phyloP scores from a whole-genome alignment of 2,888 invertebrate species.

The Sclerodermus sp. region DNA sequence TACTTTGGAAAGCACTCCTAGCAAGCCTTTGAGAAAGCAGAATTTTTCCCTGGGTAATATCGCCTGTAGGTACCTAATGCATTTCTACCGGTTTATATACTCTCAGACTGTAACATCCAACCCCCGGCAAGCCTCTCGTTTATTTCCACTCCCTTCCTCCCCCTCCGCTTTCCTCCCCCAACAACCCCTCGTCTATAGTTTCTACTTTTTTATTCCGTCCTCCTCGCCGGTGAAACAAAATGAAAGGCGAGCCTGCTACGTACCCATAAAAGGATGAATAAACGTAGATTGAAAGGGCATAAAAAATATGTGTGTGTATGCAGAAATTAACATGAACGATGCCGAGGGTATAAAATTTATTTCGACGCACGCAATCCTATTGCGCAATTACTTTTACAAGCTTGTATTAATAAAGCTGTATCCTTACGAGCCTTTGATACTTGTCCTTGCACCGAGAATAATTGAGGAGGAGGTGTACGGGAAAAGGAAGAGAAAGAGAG shows the following conservation, averaged over 20 bases:
- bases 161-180: constrained; percentile 3
- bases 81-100: constrained; percentile 28
- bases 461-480: no score
- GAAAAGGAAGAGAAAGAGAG: no score
- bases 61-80: constrained; percentile 26
- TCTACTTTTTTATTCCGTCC: constrained; percentile 26
- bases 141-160: constrained; percentile 7
- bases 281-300: constrained; percentile 39
- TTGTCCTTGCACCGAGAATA: no score
- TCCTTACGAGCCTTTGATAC: no score
- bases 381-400: no score
- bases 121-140: constrained; percentile 5
- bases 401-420: no score
- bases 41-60: constrained; percentile 26
- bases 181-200: constrained; percentile 12
- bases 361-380: no score
- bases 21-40: constrained; percentile 29
- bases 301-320: constrained; percentile 20
- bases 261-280: constrained; percentile 39
- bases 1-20: constrained; percentile 28
- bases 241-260: constrained; percentile 28
- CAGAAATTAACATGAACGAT: no score
- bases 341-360: no score
- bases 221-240: constrained; percentile 35
- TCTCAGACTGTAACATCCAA: not conserved